Evolutionary conservation across 1,140 invertebrate species (phyloP).

Genomic region (Musca vetustissima): DNA sequence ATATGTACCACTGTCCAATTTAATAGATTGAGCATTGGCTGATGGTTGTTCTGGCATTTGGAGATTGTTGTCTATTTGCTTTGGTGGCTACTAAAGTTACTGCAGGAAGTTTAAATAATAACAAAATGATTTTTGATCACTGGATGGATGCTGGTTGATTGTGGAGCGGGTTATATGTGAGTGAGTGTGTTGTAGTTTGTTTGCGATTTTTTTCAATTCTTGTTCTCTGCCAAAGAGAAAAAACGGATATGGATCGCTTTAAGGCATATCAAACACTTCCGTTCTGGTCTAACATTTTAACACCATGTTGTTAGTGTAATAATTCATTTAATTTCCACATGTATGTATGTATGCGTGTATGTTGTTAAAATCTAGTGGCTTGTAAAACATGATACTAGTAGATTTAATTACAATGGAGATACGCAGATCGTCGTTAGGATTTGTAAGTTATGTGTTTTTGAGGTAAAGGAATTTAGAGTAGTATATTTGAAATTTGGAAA

Average conservation of each 20-base stretch:
- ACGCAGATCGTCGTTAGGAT: no score
- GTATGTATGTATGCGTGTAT: background rate
- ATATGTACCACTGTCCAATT: no score
- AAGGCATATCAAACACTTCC: constrained; percentile 12
- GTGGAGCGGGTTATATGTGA: no score
- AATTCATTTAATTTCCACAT: constrained; percentile 6
- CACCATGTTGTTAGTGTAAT: background rate
- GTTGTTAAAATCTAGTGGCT: no score
- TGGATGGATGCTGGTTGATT: background rate
- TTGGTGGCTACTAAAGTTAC: constrained; percentile 1
- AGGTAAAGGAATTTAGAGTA: no score
- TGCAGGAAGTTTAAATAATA: constrained; percentile 16
- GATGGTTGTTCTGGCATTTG: no score
- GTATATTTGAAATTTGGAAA: no score
- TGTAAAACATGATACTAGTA: background rate
- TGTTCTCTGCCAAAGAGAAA: background rate
- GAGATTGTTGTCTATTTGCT: no score
- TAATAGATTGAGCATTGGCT: no score
- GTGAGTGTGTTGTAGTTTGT: no score
- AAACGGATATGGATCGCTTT: constrained; percentile 15
- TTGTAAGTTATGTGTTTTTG: no score
- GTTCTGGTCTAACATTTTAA: constrained; percentile 7
- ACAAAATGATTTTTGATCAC: constrained; percentile 17
- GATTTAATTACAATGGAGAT: background rate
- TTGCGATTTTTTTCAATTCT: no score